Conservation (phyloP, 2,888 invertebrate genomes). For the Synanthedon myopaeformis region DNA sequence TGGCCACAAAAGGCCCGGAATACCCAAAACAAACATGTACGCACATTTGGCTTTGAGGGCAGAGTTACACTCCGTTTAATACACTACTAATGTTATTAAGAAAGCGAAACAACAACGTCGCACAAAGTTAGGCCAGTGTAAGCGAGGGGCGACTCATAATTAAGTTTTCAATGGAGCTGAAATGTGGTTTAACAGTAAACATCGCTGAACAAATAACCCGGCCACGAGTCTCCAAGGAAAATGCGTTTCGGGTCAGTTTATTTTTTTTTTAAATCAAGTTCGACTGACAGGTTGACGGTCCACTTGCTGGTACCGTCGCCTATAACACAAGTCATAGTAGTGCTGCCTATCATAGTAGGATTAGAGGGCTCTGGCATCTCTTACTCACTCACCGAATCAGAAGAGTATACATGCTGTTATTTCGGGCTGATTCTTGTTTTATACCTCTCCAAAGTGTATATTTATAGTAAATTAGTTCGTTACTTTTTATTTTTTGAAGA, state of each 20-base stretch:
- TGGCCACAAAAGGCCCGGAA: constrained; percentile 11
- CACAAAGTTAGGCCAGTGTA: constrained; percentile 17
- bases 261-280: constrained; percentile 28
- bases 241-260: constrained; percentile 13
- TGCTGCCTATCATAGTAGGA: too few species aligned
- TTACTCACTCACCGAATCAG: too few species aligned
- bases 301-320: background rate
- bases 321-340: too few species aligned
- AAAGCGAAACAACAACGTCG: constrained; percentile 26
- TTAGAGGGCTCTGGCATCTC: too few species aligned
- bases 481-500: too few species aligned
- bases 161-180: constrained; percentile 49
- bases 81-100: constrained; percentile 31
- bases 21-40: constrained; percentile 11
- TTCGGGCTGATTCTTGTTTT: too few species aligned
- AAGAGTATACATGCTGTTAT: too few species aligned
- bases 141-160: constrained; percentile 25
- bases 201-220: constrained; percentile 25
- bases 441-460: too few species aligned
- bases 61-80: constrained; percentile 26
- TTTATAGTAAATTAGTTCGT: too few species aligned
- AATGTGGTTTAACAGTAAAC: constrained; percentile 45
- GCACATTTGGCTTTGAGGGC: constrained; percentile 20
- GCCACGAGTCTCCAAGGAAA: constrained; percentile 14
- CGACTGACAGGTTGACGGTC: background rate